Evolutionary conservation across 1,140 invertebrate genomes (phyloP).

Genomic region (Macrobrachium rosenbergii): DNA sequence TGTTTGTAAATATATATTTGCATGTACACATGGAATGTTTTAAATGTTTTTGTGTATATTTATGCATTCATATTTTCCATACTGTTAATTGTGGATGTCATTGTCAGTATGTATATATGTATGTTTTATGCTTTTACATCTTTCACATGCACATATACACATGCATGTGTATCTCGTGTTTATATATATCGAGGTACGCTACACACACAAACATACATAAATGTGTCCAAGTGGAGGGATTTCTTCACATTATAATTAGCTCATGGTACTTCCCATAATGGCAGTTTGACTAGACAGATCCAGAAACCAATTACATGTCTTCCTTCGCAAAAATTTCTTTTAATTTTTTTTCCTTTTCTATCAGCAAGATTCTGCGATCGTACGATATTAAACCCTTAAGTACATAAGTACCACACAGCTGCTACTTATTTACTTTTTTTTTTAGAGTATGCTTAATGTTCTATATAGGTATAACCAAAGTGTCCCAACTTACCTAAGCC

Average conservation of each 20-base stretch:
- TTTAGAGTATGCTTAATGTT: too few species aligned
- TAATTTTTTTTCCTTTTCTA: background rate
- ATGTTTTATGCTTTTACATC: background rate
- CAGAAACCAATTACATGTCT: background rate
- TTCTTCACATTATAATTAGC: background rate
- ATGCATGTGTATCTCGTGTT: background rate
- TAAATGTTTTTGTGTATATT: background rate
- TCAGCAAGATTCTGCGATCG: too few species aligned
- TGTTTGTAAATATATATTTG: too few species aligned
- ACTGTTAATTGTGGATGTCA: background rate
- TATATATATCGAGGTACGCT: background rate
- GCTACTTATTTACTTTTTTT: too few species aligned
- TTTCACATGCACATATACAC: background rate
- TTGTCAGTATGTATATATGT: conserved; percentile 1
- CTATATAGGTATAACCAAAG: too few species aligned
- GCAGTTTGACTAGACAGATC: background rate
- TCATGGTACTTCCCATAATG: background rate
- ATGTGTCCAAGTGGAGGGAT: background rate
- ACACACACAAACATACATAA: conserved; percentile 16
- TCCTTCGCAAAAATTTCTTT: background rate
- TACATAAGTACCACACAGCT: too few species aligned
- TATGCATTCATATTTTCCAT: background rate
- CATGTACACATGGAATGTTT: background rate
- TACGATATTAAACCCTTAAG: too few species aligned
- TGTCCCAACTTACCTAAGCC: too few species aligned